Conservation (phyloP, 2,888 invertebrate genomes). For the Scrobipalpa costella region DNA sequence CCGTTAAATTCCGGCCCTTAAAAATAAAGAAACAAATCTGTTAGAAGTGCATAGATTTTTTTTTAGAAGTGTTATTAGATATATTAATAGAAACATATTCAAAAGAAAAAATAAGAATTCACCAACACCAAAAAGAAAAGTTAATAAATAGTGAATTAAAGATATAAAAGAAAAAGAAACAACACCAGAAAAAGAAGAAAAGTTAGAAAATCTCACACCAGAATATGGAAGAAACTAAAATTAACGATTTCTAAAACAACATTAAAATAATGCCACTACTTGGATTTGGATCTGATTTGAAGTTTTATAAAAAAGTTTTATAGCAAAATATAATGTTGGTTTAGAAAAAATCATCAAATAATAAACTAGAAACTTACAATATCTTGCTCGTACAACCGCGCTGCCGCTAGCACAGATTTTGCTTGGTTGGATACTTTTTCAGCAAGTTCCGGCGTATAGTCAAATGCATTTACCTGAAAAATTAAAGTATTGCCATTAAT, state of each 20-base stretch:
- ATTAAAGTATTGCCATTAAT: not conserved
- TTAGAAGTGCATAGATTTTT: constrained; percentile 7
- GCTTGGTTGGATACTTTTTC: constrained; percentile 58
- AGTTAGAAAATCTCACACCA: too few relatives aligned
- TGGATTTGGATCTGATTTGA: too few relatives aligned
- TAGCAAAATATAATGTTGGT: too few relatives aligned
- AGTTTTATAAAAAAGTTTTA: too few relatives aligned
- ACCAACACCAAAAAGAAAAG: not conserved
- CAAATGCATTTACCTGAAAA: constrained; percentile 53
- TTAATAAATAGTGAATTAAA: not conserved
- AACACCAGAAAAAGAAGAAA: not conserved
- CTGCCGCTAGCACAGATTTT: constrained; percentile 50
- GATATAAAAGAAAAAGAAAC: not conserved
- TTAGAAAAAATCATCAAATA: not conserved
- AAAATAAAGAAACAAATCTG: not conserved
- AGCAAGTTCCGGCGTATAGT: constrained; percentile 52
- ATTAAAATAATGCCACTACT: too few relatives aligned
- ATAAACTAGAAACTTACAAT: constrained; percentile 55
- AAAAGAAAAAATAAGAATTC: not conserved
- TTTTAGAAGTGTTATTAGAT: not conserved
- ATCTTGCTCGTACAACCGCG: constrained; percentile 61
- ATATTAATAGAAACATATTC: not conserved
- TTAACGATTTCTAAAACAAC: too few relatives aligned
- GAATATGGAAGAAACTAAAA: too few relatives aligned
- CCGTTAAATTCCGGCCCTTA: not conserved